phyloP scores from a whole-genome alignment of 2,888 invertebrate species.

The Calameuta filiformis region DNA sequence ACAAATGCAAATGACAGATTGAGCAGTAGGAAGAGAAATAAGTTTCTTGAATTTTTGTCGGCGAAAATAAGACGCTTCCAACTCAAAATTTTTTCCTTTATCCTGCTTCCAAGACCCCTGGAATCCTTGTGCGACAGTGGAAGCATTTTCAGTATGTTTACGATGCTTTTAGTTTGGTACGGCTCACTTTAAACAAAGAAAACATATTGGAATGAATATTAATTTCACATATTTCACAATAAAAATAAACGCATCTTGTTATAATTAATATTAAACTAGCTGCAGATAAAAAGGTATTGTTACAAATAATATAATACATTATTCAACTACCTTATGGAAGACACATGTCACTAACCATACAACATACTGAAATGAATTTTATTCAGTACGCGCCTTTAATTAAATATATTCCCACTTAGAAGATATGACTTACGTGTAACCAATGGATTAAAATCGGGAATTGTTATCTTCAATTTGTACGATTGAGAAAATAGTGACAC shows the following conservation, averaged over 20 bases:
- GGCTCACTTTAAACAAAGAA: conserved; percentile 6
- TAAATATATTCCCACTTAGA: not conserved
- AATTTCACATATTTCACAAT: conserved; percentile 5
- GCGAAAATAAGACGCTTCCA: conserved; percentile 90
- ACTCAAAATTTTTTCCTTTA: conserved; percentile 80
- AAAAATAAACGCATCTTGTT: conserved; percentile 5
- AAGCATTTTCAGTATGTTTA: conserved; percentile 71
- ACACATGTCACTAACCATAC: conserved; percentile 13
- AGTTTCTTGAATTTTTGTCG: conserved; percentile 92
- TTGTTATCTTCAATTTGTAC: not conserved
- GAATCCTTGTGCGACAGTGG: conserved; percentile 81
- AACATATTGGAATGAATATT: conserved; percentile 3
- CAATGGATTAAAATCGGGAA: not conserved
- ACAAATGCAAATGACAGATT: conserved; percentile 98
- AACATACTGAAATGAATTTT: not conserved
- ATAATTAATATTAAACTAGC: not conserved
- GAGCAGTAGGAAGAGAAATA: conserved; percentile 90
- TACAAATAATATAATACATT: not conserved
- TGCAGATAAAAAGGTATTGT: not conserved
- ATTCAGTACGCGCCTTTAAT: not conserved
- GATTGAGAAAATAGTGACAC: conserved; percentile 41
- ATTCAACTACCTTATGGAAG: not conserved
- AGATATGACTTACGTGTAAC: not conserved
- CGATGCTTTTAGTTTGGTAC: conserved; percentile 2
- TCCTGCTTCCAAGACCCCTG: conserved; percentile 72